A percentile compares a stretch with the other conserved stretches of the same genome.
These are phyloP conservation scores for Drosophila tanythrix DNA, from an alignment of 2,888 invertebrate species.

Conservation along the genomic window DNA sequence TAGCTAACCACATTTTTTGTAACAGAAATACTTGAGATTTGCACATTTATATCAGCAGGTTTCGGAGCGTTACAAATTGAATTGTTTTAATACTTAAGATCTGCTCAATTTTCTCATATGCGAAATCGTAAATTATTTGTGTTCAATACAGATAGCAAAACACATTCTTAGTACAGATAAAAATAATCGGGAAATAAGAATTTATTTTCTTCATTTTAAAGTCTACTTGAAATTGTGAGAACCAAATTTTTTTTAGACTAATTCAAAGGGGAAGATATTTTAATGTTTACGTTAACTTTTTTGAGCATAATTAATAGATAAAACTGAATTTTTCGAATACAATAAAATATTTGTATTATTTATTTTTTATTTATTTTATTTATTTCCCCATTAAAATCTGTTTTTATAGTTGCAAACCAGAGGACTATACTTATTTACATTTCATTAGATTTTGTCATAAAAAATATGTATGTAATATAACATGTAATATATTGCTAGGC, in stretches of 20 bases:
- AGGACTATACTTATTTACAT: background rate
- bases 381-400: accelerated
- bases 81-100: no score
- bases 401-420: background rate
- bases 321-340: background rate
- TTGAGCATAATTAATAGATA: background rate
- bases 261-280: no score
- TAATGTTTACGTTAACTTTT: background rate
- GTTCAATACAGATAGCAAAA: no score
- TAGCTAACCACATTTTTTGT: background rate
- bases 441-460: no score
- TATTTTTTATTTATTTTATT: background rate
- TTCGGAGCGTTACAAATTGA: no score
- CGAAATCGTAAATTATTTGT: no score
- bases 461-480: no score
- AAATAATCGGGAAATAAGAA: background rate
- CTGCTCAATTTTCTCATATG: no score
- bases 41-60: no score
- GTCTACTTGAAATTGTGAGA: background rate
- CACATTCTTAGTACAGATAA: background rate
- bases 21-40: background rate
- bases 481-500: no score
- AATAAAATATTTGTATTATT: background rate
- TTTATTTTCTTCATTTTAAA: background rate
- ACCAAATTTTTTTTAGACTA: no score